Conservation (phyloP, 2,797 vertebrate species). For the Notamacropus eugenii region DNA sequence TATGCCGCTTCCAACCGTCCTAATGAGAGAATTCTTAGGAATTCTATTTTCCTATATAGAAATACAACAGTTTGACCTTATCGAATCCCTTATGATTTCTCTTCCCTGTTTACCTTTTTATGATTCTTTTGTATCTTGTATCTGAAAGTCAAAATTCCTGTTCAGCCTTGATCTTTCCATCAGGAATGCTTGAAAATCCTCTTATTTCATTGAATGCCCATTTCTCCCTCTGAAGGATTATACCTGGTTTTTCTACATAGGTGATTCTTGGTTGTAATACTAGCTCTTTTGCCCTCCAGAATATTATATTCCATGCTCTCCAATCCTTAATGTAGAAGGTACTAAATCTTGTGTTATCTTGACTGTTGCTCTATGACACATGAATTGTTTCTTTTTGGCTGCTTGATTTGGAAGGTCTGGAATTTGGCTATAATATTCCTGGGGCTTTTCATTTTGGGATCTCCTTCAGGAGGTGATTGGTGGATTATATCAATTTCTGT, state of each 20-base stretch:
- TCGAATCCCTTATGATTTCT: background rate
- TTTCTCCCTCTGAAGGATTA: no score
- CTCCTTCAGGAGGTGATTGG: no score
- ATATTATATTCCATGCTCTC: background rate
- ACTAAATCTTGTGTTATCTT: background rate
- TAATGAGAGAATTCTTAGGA: no score
- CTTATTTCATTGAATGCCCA: no score
- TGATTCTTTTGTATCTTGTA: background rate
- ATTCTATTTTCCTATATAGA: background rate
- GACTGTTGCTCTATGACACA: background rate
- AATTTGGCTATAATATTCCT: no score
- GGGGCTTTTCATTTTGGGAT: no score
- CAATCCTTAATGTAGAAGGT: background rate
- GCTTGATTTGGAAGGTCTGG: no score
- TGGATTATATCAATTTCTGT: no score
- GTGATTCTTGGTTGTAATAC: background rate
- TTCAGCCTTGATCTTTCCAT: background rate
- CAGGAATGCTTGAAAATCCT: background rate
- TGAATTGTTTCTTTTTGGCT: no score
- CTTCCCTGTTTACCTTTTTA: background rate
- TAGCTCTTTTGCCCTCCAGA: background rate
- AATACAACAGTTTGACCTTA: background rate
- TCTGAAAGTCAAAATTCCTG: background rate
- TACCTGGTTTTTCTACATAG: background rate
- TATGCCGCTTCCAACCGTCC: background rate